Evolutionary conservation across 1,140 invertebrate genomes (phyloP).

Genomic region (Drosophila prosaltans): DNA sequence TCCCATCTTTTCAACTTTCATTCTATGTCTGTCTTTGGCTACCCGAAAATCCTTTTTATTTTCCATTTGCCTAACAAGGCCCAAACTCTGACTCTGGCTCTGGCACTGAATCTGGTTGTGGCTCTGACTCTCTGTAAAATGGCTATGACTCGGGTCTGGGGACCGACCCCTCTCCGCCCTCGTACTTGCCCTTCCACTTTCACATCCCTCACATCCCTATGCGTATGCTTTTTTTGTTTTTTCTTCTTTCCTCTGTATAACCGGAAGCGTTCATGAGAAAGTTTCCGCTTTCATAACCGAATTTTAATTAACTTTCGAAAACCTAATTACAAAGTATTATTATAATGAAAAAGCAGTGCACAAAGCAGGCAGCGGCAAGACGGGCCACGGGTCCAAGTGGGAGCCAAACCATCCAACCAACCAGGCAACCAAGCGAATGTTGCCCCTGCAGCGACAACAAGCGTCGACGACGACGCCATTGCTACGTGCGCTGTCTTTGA

Average conservation of each 20-base stretch:
- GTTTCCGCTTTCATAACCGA: conserved; percentile 83
- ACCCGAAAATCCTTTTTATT: conserved; percentile 58
- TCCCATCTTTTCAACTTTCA: conserved; percentile 46
- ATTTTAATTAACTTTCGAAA: conserved; percentile 83
- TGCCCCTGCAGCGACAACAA: conserved; percentile 59
- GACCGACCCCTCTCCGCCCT: too few species aligned
- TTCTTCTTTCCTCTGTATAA: conserved; percentile 37
- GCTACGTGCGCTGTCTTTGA: conserved; percentile 64
- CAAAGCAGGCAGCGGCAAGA: conserved; percentile 60
- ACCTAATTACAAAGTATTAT: conserved; percentile 83
- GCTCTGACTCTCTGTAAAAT: conserved; percentile 6
- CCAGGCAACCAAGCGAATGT: conserved; percentile 54
- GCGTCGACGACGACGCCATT: conserved; percentile 31
- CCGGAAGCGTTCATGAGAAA: conserved; percentile 83
- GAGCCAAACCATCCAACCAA: conserved; percentile 38
- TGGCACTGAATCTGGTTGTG: conserved; percentile 1
- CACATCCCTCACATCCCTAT: conserved; percentile 45
- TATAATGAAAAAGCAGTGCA: conserved; percentile 83
- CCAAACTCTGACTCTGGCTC: conserved; percentile 20
- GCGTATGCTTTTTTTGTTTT: conserved; percentile 59
- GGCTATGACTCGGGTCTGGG: not conserved
- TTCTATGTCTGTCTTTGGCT: conserved; percentile 54
- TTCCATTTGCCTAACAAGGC: conserved; percentile 59
- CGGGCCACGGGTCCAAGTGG: not conserved
- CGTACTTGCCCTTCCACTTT: conserved; percentile 13